Conservation (phyloP, 2,888 invertebrate genomes). For the Harpagoxenus sublaevis region DNA sequence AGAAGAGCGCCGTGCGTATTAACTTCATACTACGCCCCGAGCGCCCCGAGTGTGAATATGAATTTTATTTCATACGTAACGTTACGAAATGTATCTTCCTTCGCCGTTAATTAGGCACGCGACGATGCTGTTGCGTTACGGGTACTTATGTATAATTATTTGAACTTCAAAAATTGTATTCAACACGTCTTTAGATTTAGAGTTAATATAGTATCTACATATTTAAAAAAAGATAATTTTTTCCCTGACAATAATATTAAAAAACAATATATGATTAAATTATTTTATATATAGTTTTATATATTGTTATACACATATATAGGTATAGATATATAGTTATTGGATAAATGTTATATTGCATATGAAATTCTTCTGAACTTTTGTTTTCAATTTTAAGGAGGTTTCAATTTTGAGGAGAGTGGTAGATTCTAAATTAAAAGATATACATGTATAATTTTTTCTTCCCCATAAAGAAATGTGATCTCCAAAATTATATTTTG, state of each 20-base stretch:
- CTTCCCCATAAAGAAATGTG: background rate
- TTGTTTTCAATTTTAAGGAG: background rate
- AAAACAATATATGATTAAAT: background rate
- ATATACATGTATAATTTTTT: background rate
- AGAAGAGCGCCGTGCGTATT: conserved; percentile 14
- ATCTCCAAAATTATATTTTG: conserved; percentile 1
- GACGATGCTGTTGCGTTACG: background rate
- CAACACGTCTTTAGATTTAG: background rate
- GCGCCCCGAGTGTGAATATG: background rate
- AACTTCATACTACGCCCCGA: background rate
- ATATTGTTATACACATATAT: background rate
- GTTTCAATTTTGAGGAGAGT: no score
- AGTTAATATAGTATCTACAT: background rate
- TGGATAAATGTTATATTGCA: background rate
- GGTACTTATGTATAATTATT: background rate
- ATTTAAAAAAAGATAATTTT: background rate
- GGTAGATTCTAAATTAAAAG: background rate
- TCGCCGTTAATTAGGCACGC: background rate
- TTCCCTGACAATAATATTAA: background rate
- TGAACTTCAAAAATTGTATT: background rate
- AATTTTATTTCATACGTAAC: background rate
- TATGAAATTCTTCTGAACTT: background rate
- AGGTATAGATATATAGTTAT: no score
- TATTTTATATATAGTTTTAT: background rate
- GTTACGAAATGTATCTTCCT: background rate